Base-by-base conservation (phyloP, 2,888 invertebrate genomes). In the Drosophila prolongata region DNA sequence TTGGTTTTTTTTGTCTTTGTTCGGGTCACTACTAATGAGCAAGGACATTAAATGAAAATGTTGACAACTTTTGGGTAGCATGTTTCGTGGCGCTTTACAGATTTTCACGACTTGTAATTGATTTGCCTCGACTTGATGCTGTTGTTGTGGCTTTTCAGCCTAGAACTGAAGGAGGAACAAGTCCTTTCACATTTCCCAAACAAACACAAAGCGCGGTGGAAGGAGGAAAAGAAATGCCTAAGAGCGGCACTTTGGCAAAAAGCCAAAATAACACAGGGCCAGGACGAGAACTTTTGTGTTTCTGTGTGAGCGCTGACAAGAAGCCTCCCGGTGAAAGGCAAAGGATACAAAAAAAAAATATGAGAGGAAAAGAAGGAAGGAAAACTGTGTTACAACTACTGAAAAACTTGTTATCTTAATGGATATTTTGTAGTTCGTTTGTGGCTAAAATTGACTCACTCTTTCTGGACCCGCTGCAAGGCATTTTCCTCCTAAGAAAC, bases 341-440 rank as follows among this genome's bases (percentile, higher is more conserved):
- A 72, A 77, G 82, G 82, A 81, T 78, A 75, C 72, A 30, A 37
- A 16, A 46, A 16, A 16, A 16, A 47, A 46, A 50, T 35, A 59
- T 54, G 43, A 54, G 64, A 42, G 59, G 35, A 44, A 42, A 37
- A 30, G 40, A 44, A 34, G 57, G 44, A 43, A 65, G 52, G 49
- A 73, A 67, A 79, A 82, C 64, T 70, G 61, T 83, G 84, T 83
- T 82, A 79, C 83, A 83, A 83, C 83, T 83, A 80, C 83, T 83
- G 82, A 83, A 85, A 73, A 84, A 83, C 83, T 83, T 84, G 83
- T 83, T 83, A 83, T 83, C 83, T 83, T 83, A 83, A 83, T 83
- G 85, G 83, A 85, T 85, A 85, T 83, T 83, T 84, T 83, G 85
- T 85, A 85, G 80, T 82, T 83, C 85, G 83, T 85, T 83, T 85